phyloP scores from a whole-genome alignment of 2,888 invertebrate species.

The Maniola hyperantus region DNA sequence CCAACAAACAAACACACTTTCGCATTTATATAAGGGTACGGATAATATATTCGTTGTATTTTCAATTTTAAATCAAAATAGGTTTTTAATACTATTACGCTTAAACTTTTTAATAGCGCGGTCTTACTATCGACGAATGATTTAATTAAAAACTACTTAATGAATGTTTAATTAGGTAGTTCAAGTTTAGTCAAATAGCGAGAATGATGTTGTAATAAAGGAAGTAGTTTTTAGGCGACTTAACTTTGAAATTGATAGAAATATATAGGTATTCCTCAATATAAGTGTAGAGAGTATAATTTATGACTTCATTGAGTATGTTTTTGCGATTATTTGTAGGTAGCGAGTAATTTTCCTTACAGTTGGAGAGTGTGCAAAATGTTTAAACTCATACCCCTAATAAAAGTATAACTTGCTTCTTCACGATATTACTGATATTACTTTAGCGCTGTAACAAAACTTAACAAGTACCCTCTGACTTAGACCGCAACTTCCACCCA shows the following conservation, averaged over 20 bases:
- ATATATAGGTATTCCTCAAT: no score
- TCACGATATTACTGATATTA: no score
- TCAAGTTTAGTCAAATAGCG: not conserved
- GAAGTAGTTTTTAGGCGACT: not conserved
- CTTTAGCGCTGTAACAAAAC: not conserved
- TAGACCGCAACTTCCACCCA: not conserved
- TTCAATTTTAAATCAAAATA: not conserved
- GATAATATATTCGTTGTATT: not conserved
- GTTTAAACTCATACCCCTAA: no score
- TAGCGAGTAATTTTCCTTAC: not conserved
- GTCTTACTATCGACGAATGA: not conserved
- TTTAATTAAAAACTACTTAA: not conserved
- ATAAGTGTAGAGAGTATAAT: no score
- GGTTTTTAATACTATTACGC: not conserved
- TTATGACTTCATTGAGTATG: no score
- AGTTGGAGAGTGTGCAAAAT: no score
- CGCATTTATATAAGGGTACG: no score
- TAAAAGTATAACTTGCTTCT: no score
- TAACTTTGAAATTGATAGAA: no score
- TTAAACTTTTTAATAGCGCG: not conserved
- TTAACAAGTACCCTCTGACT: no score
- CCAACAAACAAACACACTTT: no score
- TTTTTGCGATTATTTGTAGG: no score
- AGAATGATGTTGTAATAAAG: not conserved
- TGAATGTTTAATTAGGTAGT: not conserved